Evolutionary conservation across 2,113 vertebrate genomes (phyloP).

Genomic region (Dasypus novemcinctus): DNA sequence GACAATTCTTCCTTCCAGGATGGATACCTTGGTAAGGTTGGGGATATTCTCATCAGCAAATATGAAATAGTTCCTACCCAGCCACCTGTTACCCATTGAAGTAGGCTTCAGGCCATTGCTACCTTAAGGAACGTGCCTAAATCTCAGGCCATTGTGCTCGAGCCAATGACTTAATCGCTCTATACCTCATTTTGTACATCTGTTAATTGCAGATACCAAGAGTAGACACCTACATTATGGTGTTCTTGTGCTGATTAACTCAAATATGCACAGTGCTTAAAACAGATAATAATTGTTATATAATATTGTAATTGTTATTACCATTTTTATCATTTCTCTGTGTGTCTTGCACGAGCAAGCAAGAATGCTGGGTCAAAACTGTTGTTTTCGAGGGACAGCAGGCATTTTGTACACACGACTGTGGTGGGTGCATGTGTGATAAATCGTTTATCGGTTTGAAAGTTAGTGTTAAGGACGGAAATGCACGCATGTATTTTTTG

Average conservation of each 20-base stretch:
- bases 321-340: not conserved
- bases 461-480: not conserved
- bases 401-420: not conserved
- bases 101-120: not conserved
- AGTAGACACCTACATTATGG: not conserved
- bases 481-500: not conserved
- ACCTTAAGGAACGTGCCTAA: not conserved
- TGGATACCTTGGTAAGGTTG: not conserved
- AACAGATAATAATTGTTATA: not conserved
- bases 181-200: not conserved
- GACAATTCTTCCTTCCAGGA: not conserved
- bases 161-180: not conserved
- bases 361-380: not conserved
- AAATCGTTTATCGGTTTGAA: not conserved
- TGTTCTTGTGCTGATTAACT: not conserved
- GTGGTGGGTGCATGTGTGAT: not conserved
- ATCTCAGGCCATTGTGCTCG: not conserved
- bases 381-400: not conserved
- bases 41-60: not conserved
- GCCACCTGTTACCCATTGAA: not conserved
- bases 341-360: not conserved
- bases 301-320: not conserved
- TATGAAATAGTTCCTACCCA: not conserved
- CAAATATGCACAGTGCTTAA: not conserved
- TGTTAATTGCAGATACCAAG: not conserved